Evolutionary conservation across 2,113 vertebrate genomes (phyloP).

Genomic region (Tyto alba): DNA sequence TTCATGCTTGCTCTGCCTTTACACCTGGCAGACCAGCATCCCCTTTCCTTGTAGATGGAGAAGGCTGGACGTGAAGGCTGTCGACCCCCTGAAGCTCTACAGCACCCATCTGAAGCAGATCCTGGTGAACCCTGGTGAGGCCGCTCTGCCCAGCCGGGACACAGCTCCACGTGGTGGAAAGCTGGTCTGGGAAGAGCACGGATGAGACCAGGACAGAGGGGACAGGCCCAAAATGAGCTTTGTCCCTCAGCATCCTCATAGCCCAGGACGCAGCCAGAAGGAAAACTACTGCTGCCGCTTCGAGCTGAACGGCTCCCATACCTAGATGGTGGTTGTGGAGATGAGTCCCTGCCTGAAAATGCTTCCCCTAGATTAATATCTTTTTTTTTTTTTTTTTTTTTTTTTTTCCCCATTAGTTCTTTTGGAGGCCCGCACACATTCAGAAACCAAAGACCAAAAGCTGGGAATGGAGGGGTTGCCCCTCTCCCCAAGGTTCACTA

Average conservation of each 20-base stretch:
- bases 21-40: neutral
- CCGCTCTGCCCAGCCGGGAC: neutral
- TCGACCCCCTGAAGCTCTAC: constrained; percentile 70
- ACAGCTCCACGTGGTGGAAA: neutral
- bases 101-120: constrained; percentile 70
- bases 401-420: neutral
- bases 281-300: rapidly evolving
- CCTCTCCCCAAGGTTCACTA: neutral
- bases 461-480: neutral
- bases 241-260: neutral
- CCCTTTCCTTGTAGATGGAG: constrained; percentile 61
- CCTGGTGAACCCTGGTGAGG: neutral
- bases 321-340: neutral
- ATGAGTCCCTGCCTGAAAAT: neutral
- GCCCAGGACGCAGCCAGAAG: neutral
- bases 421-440: neutral
- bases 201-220: neutral
- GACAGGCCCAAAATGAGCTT: neutral
- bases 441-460: neutral
- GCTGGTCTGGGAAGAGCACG: neutral
- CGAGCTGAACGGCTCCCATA: neutral
- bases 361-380: neutral
- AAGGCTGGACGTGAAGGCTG: constrained; percentile 75
- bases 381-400: neutral
- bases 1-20: neutral